Evolutionary conservation across 2,113 vertebrate genomes (phyloP).

Genomic region (Phrynosoma platyrhinos): DNA sequence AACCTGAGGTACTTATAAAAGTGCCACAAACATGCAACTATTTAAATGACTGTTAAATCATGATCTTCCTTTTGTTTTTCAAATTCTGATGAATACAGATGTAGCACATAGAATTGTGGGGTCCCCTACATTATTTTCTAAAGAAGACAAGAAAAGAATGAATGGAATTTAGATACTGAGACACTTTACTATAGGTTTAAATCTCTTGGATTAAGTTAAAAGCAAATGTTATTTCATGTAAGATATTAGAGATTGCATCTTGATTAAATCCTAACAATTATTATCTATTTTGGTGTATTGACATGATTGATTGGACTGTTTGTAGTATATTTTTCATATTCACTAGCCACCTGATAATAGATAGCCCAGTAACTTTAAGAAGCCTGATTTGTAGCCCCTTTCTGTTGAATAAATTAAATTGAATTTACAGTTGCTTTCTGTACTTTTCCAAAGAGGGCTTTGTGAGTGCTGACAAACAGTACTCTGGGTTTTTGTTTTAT

Average conservation of each 20-base stretch:
- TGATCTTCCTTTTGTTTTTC: background rate
- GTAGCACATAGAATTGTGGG: background rate
- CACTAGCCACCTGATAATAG: constrained; percentile 37
- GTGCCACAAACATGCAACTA: background rate
- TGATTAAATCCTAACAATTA: constrained; percentile 4
- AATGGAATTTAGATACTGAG: background rate
- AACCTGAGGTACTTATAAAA: background rate
- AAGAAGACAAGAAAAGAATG: background rate
- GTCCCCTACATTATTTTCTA: background rate
- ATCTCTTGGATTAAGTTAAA: constrained; percentile 13
- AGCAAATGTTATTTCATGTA: background rate
- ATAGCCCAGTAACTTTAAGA: constrained; percentile 57
- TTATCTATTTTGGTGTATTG: constrained; percentile 56
- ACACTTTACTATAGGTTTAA: background rate
- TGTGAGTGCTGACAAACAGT: constrained; percentile 51
- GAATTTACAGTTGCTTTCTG: constrained; percentile 61
- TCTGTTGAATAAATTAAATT: constrained; percentile 65
- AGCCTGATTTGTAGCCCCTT: constrained; percentile 46
- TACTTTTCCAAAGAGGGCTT: constrained; percentile 56
- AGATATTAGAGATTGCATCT: constrained; percentile 40
- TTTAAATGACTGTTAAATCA: background rate
- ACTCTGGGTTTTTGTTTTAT: constrained; percentile 27
- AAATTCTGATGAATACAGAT: background rate
- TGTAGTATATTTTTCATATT: background rate
- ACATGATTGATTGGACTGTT: constrained; percentile 51